These are phyloP conservation scores for Eupithecia inturbata DNA, from an alignment of 2,888 invertebrate species.

Conservation along the genomic window DNA sequence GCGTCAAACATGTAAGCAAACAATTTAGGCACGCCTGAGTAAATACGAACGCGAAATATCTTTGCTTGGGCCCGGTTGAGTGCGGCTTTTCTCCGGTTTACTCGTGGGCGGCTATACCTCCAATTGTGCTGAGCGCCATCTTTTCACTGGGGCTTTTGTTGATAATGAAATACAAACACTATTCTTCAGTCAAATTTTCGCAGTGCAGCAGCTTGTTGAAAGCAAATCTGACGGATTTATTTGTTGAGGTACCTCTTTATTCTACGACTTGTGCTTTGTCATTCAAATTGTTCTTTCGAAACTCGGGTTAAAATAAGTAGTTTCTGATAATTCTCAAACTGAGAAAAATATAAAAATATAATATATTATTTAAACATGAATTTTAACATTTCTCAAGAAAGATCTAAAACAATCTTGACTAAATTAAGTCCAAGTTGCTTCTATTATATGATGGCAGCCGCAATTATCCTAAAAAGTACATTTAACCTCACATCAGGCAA, in stretches of 20 bases:
- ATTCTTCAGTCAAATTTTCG: conserved; percentile 69
- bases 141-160: conserved; percentile 79
- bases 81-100: conserved; percentile 71
- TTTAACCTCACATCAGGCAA: conserved; percentile 64
- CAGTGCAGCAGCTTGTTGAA: conserved; percentile 68
- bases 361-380: no score
- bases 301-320: neutral
- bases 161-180: conserved; percentile 82
- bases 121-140: conserved; percentile 77
- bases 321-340: neutral
- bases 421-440: neutral
- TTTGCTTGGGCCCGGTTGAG: conserved; percentile 73
- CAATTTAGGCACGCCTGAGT: conserved; percentile 83
- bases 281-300: conserved; percentile 2
- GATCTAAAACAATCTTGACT: neutral
- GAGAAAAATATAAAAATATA: neutral
- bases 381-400: neutral
- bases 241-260: conserved; percentile 49
- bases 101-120: conserved; percentile 71
- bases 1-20: conserved; percentile 84
- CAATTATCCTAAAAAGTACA: conserved; percentile 58
- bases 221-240: conserved; percentile 62
- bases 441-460: conserved; percentile 8
- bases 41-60: conserved; percentile 83
- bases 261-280: conserved; percentile 19